A percentile compares a stretch with the other conserved stretches of the same genome.
Conservation (phyloP, 2,888 invertebrate species). For the Tipula lateralis region DNA sequence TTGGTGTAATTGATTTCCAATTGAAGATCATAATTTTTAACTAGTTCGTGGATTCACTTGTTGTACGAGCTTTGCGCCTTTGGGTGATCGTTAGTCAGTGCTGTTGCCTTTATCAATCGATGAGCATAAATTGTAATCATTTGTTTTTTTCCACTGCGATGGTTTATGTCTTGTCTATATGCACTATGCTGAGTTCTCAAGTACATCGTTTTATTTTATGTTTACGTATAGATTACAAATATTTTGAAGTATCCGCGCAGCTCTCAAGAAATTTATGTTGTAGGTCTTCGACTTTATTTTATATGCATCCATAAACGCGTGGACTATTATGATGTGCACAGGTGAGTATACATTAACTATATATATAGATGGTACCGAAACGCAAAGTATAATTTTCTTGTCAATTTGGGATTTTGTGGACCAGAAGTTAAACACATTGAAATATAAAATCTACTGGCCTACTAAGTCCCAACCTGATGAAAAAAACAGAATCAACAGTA, state of each 20-base stretch:
- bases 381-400: slow-evolving; percentile 27
- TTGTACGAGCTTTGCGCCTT: neutral
- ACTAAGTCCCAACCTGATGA: slow-evolving; percentile 50
- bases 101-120: neutral
- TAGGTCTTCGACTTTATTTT: neutral
- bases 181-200: neutral
- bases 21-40: neutral
- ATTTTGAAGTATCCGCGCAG: neutral
- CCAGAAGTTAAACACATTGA: slow-evolving; percentile 45
- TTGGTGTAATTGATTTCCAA: neutral
- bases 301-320: neutral
- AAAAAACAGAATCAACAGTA: neutral
- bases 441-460: slow-evolving; percentile 45
- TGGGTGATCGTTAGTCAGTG: neutral
- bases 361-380: neutral
- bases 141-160: neutral
- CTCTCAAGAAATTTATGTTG: neutral
- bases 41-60: neutral
- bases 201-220: neutral
- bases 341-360: neutral
- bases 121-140: neutral
- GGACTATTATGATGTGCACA: too few relatives aligned
- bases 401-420: slow-evolving; percentile 49
- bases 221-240: neutral
- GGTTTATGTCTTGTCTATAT: neutral